Evolutionary conservation across 2,888 invertebrate genomes (phyloP), one percentile per base, ranked within the genome.

Genomic region (Andrena marginata): DNA sequence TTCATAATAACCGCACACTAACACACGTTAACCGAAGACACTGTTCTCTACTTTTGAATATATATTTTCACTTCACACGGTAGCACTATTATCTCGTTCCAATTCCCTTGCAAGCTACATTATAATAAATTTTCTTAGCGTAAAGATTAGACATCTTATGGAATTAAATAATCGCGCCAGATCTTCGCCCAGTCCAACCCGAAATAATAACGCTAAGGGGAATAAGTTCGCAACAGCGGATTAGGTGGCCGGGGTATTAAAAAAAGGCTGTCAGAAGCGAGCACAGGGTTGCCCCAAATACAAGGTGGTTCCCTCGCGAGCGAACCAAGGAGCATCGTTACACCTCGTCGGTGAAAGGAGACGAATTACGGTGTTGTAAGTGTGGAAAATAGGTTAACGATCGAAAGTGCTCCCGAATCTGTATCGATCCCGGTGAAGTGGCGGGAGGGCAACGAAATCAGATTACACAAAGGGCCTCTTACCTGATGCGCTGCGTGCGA

Each of bases 401-500:
- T 85, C 83, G 85, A 79, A 71, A 87, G 89, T 85, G 84, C 77
- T 78, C 54, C 73, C 85, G 89, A 88, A 88, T 85, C 82, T 86
- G 85, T 87, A 87, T 88, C 87, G 87, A 87, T 86, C 87, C 82
- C 59, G 54, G 67, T 82, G 78, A 88, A 87, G 87, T 88, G 85
- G 82, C 85, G 85, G 69, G 77, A 86, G 86, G 85, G 85, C 84
- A 87, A 80, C 82, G 77, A 88, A 89, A 92, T 91, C 91, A 91
- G 91, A 92, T 92, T 91, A 91, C 85, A 86, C 89, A 89, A 89
- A 88, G 86, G 89, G 80, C 85, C 56, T 88, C 89, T 89, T 89
- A 90, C 90, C 90, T 89, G 89, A 93, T 90, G 92, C 88, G 92
- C 85, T 87, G 89, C 92, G 92, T 89, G 90, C 90, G 90, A 92